Base-by-base conservation (phyloP, 2,888 invertebrate genomes). In the Bembecia ichneumoniformis region DNA sequence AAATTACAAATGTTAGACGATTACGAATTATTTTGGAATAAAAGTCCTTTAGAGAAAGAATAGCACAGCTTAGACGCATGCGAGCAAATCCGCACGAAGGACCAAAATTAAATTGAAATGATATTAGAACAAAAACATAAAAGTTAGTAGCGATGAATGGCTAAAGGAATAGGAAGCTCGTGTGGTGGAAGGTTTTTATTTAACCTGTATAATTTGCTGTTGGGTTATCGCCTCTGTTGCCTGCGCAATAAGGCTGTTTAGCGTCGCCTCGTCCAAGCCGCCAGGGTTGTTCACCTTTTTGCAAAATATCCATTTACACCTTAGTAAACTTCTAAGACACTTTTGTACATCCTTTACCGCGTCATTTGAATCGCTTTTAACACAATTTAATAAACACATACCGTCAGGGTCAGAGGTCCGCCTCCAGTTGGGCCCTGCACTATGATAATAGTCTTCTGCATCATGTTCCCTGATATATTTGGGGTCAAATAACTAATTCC, bases 131-230 rank as follows among this genome's bases (percentile, higher is more conserved):
- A 28, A 28, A 28, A 28, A 28, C 28, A 28, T 20, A 28, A 28
- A 28, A 28, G 28, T 28, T 28, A 28, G 28, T 28, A 28, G 28
- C 28, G 28, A 28, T 28, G 28, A 28, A 28, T 28, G 28, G 28
- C 28, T 28, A 7, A 9, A 28, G 9, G 28, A 28, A 4, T 28
- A 7, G 28, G 28, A 28, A 28, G 28, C 28, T 28, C 28, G 28
- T 28, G 28, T 28, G 28, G 28, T 28, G 28, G 28, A 7, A 40
- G 14, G 40, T 14, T 40, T 40, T 14, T 40, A 40, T 28, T 28
- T 79, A 82, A 87, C 87, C 87, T 87, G 87, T 62, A 87, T 87
- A 49, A 86, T 84, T 74, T 88, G 87, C 68, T 88, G 87, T 78
- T 87, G 87, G 47, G 82, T 82, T 70, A 88, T 84, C 70, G 87